Evolutionary conservation across 2,888 invertebrate species (phyloP), one percentile per base, ranked within the genome.

Genomic region (Spicauda simplicius): DNA sequence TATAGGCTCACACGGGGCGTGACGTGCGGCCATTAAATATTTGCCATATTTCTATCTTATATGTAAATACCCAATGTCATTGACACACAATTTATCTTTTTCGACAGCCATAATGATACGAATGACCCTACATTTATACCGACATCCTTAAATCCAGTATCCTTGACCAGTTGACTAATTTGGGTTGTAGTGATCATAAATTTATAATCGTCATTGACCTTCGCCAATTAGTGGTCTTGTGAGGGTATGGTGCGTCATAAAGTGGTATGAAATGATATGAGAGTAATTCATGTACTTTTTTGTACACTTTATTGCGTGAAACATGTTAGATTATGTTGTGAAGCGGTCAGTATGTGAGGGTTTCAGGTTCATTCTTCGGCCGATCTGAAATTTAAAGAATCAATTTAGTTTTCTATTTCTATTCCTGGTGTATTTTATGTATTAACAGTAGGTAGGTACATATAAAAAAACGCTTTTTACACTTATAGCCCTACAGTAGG

Each of bases 101-200:
- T 41, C 14, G 41, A 41, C 41, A 41, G n/a, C n/a, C n/a, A 41
- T 41, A 64, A 25, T 20, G 48, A 56, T 45, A 64, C n/a, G 48
- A 56, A 56, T 56, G 56, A 64, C 25, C 7, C 18, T 50, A 12
- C 14, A 41, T 41, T 14, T 14, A 11, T 60, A 30, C 48, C n/a
- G 30, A 19, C 33, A 56, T 56, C 48, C 56, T 64, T 50, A 56
- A 16, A 50, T 54, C 16, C 41, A 33, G 18, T 16, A 55, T 20
- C 63, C 45, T 50, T 59, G 58, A 48, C 25, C 58, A 20, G 25
- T 14, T 20, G 19, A 53, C 53, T 12, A 25, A 20, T 12, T 50
- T 50, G 56, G 56, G 16, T 30, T 41, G 14, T 50, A 48, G 50
- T 50, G 56, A 50, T 48, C 48, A 56, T 50, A 63, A 63, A 63